Conservation (phyloP, 2,113 vertebrate genomes). For the Neoarius graeffei region DNA sequence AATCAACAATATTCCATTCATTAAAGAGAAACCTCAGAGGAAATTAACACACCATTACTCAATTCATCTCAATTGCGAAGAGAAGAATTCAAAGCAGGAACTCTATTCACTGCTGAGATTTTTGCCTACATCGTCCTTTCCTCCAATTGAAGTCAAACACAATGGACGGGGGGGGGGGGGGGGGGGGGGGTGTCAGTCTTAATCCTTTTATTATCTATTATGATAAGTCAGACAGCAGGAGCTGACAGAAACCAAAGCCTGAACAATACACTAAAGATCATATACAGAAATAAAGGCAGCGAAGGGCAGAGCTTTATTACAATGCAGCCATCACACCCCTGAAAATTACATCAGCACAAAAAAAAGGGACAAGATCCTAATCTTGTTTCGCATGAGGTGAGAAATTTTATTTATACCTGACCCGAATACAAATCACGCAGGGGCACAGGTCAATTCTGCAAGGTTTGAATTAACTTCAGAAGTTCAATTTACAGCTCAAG, state of each 20-base stretch:
- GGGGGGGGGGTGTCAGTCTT: not conserved
- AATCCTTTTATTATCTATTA: slow-evolving; percentile 21
- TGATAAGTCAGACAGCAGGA: not conserved
- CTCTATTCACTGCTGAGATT: slow-evolving; percentile 30
- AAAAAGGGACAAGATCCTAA: not conserved
- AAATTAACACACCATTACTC: not conserved
- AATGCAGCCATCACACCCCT: not conserved
- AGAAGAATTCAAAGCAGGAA: slow-evolving; percentile 34
- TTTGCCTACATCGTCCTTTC: slow-evolving; percentile 28
- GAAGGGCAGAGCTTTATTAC: not conserved
- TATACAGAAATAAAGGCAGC: not conserved
- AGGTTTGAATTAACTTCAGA: not conserved
- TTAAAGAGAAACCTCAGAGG: slow-evolving; percentile 12
- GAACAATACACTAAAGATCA: not conserved
- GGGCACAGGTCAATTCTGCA: too few species aligned
- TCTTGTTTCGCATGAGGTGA: not conserved
- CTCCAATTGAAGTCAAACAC: slow-evolving; percentile 47
- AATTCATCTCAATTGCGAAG: slow-evolving; percentile 6
- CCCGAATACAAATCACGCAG: not conserved
- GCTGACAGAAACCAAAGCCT: not conserved
- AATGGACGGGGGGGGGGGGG: slow-evolving; percentile 20
- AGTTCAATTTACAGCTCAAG: not conserved
- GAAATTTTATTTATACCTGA: not conserved
- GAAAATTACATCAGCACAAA: not conserved
- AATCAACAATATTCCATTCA: not conserved